These are phyloP conservation scores for Myotis daubentonii DNA, from an alignment of 2,797 vertebrate species.

Conservation along the genomic window DNA sequence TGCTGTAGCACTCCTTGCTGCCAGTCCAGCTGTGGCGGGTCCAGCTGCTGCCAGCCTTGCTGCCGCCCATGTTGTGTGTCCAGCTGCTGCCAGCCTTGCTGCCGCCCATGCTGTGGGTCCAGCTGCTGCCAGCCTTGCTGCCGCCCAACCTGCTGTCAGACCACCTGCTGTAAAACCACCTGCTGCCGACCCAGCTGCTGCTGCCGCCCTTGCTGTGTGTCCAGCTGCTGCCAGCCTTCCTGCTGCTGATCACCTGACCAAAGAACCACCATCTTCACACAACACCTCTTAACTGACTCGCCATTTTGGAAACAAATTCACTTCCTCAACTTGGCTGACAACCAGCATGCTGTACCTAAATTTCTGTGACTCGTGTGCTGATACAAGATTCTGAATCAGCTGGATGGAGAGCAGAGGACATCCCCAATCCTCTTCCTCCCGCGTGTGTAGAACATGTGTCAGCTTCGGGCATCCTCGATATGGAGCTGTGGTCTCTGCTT, in stretches of 20 bases:
- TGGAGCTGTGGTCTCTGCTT: not conserved
- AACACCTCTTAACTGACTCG: not conserved
- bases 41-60: not conserved
- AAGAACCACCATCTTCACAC: not conserved
- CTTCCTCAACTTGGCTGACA: not conserved
- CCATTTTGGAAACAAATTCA: not conserved
- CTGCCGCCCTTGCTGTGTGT: not conserved
- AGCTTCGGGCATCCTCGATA: rapidly evolving
- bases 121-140: no score
- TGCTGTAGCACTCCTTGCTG: not conserved
- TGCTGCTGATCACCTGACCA: not conserved
- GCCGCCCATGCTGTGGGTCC: not conserved
- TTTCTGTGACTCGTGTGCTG: not conserved
- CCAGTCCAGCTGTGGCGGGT: no score
- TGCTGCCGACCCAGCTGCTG: not conserved
- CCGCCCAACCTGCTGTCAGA: not conserved
- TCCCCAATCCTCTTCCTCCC: not conserved
- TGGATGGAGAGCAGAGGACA: not conserved
- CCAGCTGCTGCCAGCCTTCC: not conserved
- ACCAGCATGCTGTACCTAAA: not conserved
- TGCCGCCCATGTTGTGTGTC: not conserved
- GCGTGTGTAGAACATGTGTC: rapidly evolving
- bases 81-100: no score
- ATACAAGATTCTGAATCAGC: not conserved
- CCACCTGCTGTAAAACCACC: not conserved